Conservation (phyloP, 2,797 vertebrate genomes). For the Ammospiza maritima region DNA sequence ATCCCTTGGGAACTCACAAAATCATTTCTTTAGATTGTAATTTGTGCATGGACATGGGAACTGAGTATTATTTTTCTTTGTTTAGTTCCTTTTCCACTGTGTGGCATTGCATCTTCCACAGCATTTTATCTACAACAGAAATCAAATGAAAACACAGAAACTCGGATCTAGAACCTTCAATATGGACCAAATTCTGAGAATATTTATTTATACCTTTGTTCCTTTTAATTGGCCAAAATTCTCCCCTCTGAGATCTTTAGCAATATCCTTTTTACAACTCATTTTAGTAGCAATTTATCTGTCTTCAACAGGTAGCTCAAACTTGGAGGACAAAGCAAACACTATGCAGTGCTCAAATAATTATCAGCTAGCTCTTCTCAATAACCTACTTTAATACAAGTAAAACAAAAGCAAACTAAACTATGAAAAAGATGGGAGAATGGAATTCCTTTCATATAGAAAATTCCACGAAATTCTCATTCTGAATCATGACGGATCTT, state of each 20-base stretch:
- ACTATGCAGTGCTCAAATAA: background rate
- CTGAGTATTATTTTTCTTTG: background rate
- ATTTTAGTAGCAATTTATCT: background rate
- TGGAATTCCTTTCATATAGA: background rate
- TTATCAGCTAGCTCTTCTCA: background rate
- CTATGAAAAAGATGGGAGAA: background rate
- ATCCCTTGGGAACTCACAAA: constrained; percentile 30
- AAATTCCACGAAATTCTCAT: background rate
- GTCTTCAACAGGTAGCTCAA: background rate
- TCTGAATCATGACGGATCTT: background rate
- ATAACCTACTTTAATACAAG: background rate
- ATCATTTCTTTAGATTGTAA: constrained; percentile 18
- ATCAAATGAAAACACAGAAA: background rate
- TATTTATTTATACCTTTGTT: background rate
- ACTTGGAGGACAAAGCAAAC: background rate
- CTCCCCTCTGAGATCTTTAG: background rate
- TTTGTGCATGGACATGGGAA: constrained; percentile 53
- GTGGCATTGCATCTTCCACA: constrained; percentile 64
- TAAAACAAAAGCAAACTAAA: background rate
- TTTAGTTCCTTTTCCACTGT: constrained; percentile 55
- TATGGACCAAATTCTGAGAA: background rate
- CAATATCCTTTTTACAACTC: background rate
- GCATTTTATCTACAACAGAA: constrained; percentile 56
- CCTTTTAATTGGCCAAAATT: background rate
- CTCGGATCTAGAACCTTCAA: background rate